phyloP scores from a whole-genome alignment of 1,140 invertebrate genomes.

The Calliopsis andreniformis region DNA sequence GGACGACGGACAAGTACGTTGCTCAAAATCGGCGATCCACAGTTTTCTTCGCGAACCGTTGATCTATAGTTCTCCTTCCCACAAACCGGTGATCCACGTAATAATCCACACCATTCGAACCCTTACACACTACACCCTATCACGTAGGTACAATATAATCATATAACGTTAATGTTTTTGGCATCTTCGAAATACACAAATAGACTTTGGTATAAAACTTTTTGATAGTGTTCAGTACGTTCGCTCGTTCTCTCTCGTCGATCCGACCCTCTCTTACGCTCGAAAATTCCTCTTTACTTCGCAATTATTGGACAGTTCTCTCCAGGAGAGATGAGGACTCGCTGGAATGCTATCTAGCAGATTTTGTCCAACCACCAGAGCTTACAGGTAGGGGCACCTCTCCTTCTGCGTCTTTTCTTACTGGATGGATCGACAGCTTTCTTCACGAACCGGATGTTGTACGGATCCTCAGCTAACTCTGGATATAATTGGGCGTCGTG shows the following conservation, averaged over 20 bases:
- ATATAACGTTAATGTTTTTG: slow-evolving; percentile 83
- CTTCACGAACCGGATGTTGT: slow-evolving; percentile 94
- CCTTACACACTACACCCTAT: slow-evolving; percentile 80
- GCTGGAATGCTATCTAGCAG: slow-evolving; percentile 75
- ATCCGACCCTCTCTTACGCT: slow-evolving; percentile 3
- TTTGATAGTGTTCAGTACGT: slow-evolving; percentile 74
- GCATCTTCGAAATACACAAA: slow-evolving; percentile 86
- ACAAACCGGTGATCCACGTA: background rate
- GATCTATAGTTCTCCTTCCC: too few relatives aligned
- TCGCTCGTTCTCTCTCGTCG: slow-evolving; percentile 1
- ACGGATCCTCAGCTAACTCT: slow-evolving; percentile 96
- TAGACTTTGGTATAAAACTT: slow-evolving; percentile 85
- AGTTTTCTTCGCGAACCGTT: too few relatives aligned
- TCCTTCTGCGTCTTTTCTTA: slow-evolving; percentile 84
- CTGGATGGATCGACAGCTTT: slow-evolving; percentile 86
- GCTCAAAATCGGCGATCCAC: too few relatives aligned
- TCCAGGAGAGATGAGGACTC: slow-evolving; percentile 38
- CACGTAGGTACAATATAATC: slow-evolving; percentile 74
- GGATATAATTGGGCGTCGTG: slow-evolving; percentile 94
- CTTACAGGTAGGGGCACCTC: slow-evolving; percentile 77
- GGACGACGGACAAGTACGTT: too few relatives aligned
- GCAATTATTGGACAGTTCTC: slow-evolving; percentile 56
- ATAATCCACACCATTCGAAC: slow-evolving; percentile 46
- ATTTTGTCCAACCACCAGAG: slow-evolving; percentile 82
- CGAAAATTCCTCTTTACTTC: slow-evolving; percentile 43